Percentiles rank a stretch among this genome's conserved stretches.
Conservation (phyloP, 2,888 invertebrate species). For the Drosophila buzzatii region DNA sequence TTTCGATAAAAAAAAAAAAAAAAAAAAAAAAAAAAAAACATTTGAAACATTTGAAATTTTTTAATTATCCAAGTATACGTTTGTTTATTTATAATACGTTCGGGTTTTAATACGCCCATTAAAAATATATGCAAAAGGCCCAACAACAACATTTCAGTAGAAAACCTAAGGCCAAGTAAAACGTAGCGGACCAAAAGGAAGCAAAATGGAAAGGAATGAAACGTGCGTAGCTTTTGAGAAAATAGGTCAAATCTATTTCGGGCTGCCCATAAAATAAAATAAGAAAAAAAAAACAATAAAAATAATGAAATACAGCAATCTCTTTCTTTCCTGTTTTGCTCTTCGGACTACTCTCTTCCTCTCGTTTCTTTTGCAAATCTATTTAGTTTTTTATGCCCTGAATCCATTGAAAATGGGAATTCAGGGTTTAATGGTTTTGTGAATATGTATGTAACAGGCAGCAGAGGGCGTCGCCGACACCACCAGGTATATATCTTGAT, state of each 20-base stretch:
- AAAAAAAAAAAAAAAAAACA: no score
- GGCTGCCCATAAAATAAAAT: conserved; percentile 47
- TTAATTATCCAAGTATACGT: conserved; percentile 3
- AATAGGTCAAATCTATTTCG: conserved; percentile 77
- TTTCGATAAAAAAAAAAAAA: neutral
- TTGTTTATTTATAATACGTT: conserved; percentile 37
- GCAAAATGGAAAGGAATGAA: conserved; percentile 41
- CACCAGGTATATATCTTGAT: no score
- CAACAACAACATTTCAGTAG: neutral
- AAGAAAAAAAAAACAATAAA: conserved; percentile 29
- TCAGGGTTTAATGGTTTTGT: no score
- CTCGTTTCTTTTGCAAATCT: conserved; percentile 22
- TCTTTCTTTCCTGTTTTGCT: conserved; percentile 39
- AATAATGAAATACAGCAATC: conserved; percentile 58
- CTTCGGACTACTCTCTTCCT: neutral
- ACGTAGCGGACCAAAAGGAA: conserved; percentile 24
- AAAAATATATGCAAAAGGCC: conserved; percentile 36
- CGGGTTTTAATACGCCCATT: conserved; percentile 46
- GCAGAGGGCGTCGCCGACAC: no score
- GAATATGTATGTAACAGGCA: no score
- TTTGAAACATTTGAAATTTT: neutral
- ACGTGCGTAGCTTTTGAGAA: conserved; percentile 59
- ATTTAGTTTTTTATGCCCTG: conserved; percentile 21
- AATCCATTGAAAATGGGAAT: no score
- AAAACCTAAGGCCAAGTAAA: conserved; percentile 1